phyloP scores from a whole-genome alignment of 2,888 invertebrate species.

The Phengaris alcon region DNA sequence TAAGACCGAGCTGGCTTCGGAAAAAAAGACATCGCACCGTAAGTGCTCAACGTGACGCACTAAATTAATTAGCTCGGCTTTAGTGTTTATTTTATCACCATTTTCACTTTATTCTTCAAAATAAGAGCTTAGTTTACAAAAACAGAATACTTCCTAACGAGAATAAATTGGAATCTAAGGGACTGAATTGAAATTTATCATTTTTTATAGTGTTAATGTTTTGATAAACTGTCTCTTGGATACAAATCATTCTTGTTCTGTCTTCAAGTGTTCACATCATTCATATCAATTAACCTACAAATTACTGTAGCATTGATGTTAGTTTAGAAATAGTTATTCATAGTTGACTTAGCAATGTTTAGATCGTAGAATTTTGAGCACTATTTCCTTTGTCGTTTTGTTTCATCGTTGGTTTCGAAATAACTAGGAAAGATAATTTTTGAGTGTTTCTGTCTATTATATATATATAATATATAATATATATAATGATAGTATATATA shows the following conservation, averaged over 20 bases:
- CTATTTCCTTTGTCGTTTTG: background rate
- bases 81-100: conserved; percentile 40
- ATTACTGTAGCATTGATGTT: conserved; percentile 8
- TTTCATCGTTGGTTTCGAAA: background rate
- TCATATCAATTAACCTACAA: conserved; percentile 10
- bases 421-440: background rate
- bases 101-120: conserved; percentile 32
- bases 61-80: conserved; percentile 49
- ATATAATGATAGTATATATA: no score
- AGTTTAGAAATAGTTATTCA: background rate
- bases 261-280: conserved; percentile 4
- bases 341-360: background rate
- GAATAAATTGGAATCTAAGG: background rate
- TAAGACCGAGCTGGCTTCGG: conserved; percentile 73
- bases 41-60: conserved; percentile 76
- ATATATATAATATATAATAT: no score
- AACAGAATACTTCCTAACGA: background rate
- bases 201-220: background rate
- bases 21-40: conserved; percentile 76
- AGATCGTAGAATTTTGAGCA: background rate
- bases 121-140: background rate
- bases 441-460: background rate
- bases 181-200: background rate
- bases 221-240: background rate
- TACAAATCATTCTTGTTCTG: background rate